A percentile compares a stretch with the other conserved stretches of the same genome.
Conservation (phyloP, 1,140 invertebrate genomes). For the Drosophila azteca region DNA sequence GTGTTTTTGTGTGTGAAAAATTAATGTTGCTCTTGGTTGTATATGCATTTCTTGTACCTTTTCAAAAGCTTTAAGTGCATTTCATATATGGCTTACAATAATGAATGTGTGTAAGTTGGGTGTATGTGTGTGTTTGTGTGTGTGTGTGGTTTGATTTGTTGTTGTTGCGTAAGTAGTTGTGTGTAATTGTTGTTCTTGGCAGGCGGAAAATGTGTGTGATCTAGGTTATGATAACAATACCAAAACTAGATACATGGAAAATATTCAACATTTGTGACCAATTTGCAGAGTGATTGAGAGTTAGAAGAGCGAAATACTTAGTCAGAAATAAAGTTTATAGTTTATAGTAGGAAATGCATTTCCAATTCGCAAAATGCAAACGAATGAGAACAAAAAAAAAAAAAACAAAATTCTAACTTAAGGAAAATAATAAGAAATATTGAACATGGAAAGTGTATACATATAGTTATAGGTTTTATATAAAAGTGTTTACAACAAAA, state of each 20-base stretch:
- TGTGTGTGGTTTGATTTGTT: slow-evolving; percentile 32
- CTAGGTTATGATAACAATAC: slow-evolving; percentile 30
- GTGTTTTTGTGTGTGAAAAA: slow-evolving; percentile 10
- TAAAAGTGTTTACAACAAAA: slow-evolving; percentile 28
- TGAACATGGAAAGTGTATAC: slow-evolving; percentile 47
- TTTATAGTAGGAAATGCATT: slow-evolving; percentile 27
- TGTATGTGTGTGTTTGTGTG: slow-evolving; percentile 37
- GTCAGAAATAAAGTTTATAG: slow-evolving; percentile 17
- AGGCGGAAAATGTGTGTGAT: slow-evolving; percentile 46
- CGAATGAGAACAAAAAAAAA: slow-evolving; percentile 15
- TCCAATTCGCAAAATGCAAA: slow-evolving; percentile 26
- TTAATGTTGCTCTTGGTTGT: slow-evolving; percentile 23
- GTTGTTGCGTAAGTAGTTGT: slow-evolving; percentile 45
- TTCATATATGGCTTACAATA: slow-evolving; percentile 41
- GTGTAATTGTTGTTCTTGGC: slow-evolving; percentile 44
- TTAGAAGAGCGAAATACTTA: slow-evolving; percentile 10
- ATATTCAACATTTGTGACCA: slow-evolving; percentile 35
- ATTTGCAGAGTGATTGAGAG: slow-evolving; percentile 38
- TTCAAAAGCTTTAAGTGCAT: slow-evolving; percentile 10
- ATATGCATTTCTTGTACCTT: slow-evolving; percentile 32
- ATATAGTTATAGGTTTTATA: slow-evolving; percentile 30
- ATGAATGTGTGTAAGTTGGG: slow-evolving; percentile 41
- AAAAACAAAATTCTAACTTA: background rate
- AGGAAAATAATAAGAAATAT: slow-evolving; percentile 23
- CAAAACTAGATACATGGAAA: slow-evolving; percentile 32